These are phyloP conservation scores for Girardinus metallicus DNA, from an alignment of 2,797 vertebrate genomes.

Conservation along the genomic window DNA sequence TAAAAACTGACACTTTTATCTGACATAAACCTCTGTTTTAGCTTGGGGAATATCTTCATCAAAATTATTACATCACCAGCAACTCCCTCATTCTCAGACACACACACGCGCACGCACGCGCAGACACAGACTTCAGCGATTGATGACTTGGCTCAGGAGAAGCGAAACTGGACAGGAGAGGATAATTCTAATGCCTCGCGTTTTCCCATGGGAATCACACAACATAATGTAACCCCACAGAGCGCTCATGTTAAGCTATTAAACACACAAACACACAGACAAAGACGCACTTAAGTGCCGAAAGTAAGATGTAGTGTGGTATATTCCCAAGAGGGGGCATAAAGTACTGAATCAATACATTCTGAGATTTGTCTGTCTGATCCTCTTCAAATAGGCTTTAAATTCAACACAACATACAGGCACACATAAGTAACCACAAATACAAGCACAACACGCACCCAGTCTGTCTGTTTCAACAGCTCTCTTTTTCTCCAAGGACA, in stretches of 20 bases:
- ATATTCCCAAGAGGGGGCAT: slow-evolving; percentile 39
- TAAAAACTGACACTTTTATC: neutral
- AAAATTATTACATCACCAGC: slow-evolving; percentile 12
- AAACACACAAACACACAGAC: slow-evolving; percentile 33
- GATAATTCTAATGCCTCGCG: slow-evolving; percentile 68
- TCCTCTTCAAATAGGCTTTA: slow-evolving; percentile 58
- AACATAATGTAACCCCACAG: slow-evolving; percentile 33
- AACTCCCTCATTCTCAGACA: slow-evolving; percentile 11
- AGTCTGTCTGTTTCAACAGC: slow-evolving; percentile 18
- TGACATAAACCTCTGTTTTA: neutral
- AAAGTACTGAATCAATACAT: slow-evolving; percentile 65
- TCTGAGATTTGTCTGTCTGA: slow-evolving; percentile 56
- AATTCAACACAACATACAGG: slow-evolving; percentile 33
- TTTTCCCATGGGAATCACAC: slow-evolving; percentile 53
- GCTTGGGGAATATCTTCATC: neutral
- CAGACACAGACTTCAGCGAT: slow-evolving; percentile 41
- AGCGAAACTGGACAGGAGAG: slow-evolving; percentile 51
- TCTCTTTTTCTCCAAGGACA: slow-evolving; percentile 53
- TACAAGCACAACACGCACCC: slow-evolving; percentile 17
- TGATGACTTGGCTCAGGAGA: slow-evolving; percentile 72
- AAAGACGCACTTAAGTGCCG: slow-evolving; percentile 25
- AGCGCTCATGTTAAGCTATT: slow-evolving; percentile 40
- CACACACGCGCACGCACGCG: neutral
- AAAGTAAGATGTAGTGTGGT: slow-evolving; percentile 35
- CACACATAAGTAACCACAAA: slow-evolving; percentile 37